Percentiles rank a stretch among this genome's conserved stretches.
Evolutionary conservation across 2,797 vertebrate genomes (phyloP).

Genomic region (Mionectes olivaceus): DNA sequence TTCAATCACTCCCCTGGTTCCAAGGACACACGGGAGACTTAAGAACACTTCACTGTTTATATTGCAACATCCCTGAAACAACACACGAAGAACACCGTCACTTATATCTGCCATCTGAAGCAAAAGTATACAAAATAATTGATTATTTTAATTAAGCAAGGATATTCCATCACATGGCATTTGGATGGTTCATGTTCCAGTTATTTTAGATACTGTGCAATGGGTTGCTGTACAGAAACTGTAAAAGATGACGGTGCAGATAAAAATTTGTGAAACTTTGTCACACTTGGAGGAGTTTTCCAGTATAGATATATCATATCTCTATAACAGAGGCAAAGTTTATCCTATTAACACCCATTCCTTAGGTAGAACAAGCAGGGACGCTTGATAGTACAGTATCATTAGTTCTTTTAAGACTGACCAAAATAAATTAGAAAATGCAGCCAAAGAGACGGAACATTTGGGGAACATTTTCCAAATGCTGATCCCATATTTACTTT

Average conservation of each 20-base stretch:
- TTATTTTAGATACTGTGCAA: neutral
- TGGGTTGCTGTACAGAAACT: neutral
- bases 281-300: neutral
- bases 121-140: neutral
- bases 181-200: neutral
- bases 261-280: neutral
- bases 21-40: constrained; percentile 92
- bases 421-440: neutral
- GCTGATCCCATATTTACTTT: neutral
- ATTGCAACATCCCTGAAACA: constrained; percentile 72
- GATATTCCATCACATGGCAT: neutral
- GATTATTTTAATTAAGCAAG: neutral
- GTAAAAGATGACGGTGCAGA: neutral
- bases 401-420: neutral
- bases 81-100: neutral
- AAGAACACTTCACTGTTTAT: constrained; percentile 90
- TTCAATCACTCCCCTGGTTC: constrained; percentile 84
- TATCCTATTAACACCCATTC: neutral
- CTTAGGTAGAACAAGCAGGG: neutral
- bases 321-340: neutral
- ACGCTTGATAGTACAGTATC: neutral
- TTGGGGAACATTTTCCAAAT: neutral
- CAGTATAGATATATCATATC: fast-evolving
- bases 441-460: neutral
- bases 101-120: neutral